A percentile compares a stretch with the other conserved stretches of the same genome.
Evolutionary conservation across 2,888 invertebrate species (phyloP).

Genomic region (Spodoptera exigua): DNA sequence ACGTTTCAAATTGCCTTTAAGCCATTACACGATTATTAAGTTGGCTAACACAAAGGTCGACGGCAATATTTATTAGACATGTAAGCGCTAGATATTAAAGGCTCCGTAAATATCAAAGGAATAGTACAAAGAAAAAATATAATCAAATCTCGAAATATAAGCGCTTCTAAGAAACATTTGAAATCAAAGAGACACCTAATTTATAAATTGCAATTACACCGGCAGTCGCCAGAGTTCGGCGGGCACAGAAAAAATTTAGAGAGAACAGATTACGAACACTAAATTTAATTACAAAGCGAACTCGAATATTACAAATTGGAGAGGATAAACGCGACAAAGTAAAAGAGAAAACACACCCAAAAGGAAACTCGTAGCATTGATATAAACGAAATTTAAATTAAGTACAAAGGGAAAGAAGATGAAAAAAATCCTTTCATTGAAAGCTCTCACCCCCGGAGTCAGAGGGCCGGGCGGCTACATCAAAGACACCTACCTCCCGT

Average conservation of each 20-base stretch:
- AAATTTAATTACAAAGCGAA: conserved; percentile 88
- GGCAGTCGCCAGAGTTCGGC: conserved; percentile 72
- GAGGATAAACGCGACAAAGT: conserved; percentile 89
- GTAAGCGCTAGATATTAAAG: conserved; percentile 57
- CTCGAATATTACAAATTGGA: conserved; percentile 88
- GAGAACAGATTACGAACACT: conserved; percentile 87
- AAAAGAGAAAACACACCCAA: conserved; percentile 88
- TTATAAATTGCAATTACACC: conserved; percentile 87
- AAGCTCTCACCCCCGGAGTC: conserved; percentile 87
- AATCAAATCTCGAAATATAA: conserved; percentile 77
- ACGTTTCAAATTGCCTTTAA: conserved; percentile 48
- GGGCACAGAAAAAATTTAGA: conserved; percentile 77
- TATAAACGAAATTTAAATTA: conserved; percentile 90
- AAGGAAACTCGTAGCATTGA: conserved; percentile 89
- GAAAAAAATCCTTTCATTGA: conserved; percentile 90
- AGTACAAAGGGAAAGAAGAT: conserved; percentile 89
- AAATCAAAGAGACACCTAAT: conserved; percentile 84
- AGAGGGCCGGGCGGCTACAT: conserved; percentile 88
- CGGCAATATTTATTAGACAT: conserved; percentile 51
- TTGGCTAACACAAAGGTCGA: conserved; percentile 47
- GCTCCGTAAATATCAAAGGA: conserved; percentile 67
- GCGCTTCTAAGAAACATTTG: conserved; percentile 74
- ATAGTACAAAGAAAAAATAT: conserved; percentile 72
- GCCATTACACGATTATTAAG: conserved; percentile 48
- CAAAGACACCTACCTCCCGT: conserved; percentile 87